These are phyloP conservation scores for Clostera curtula DNA, from an alignment of 2,888 invertebrate species.

Conservation along the genomic window DNA sequence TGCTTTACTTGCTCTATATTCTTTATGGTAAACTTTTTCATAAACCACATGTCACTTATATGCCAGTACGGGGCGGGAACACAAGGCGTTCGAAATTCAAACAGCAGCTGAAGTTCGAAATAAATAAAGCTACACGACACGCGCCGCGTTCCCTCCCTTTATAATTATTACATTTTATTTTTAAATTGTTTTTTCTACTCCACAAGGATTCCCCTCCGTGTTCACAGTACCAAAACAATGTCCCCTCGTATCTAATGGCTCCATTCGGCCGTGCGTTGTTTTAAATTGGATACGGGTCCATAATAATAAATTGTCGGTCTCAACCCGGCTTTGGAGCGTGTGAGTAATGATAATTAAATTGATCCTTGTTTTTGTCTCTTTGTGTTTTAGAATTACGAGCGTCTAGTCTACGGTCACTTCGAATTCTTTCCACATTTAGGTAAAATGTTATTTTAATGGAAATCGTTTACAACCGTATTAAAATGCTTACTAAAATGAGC, in stretches of 20 bases:
- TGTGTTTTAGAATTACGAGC: slow-evolving; percentile 22
- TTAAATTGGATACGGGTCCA: slow-evolving; percentile 74
- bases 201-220: slow-evolving; percentile 65
- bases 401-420: slow-evolving; percentile 13
- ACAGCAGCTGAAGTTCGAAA: slow-evolving; percentile 66
- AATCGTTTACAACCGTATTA: too few relatives aligned
- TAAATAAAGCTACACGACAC: slow-evolving; percentile 67
- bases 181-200: slow-evolving; percentile 73
- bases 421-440: slow-evolving; percentile 12
- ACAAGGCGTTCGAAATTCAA: slow-evolving; percentile 49
- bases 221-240: slow-evolving; percentile 62
- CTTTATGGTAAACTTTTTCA: slow-evolving; percentile 20
- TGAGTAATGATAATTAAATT: slow-evolving; percentile 73
- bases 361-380: slow-evolving; percentile 53
- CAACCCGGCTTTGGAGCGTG: slow-evolving; percentile 57
- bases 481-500: too few relatives aligned
- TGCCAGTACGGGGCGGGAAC: slow-evolving; percentile 26
- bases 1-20: slow-evolving; percentile 10
- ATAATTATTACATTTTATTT: slow-evolving; percentile 74
- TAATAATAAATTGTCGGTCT: slow-evolving; percentile 73
- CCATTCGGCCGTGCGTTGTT: slow-evolving; percentile 67
- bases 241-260: slow-evolving; percentile 57
- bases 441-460: slow-evolving; percentile 16
- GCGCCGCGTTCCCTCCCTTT: slow-evolving; percentile 66
- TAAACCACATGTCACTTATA: slow-evolving; percentile 48